A percentile compares a stretch with the other conserved stretches of the same genome.
These are phyloP conservation scores for Xiphydria camelus DNA, from an alignment of 2,888 invertebrate species.

Conservation along the genomic window DNA sequence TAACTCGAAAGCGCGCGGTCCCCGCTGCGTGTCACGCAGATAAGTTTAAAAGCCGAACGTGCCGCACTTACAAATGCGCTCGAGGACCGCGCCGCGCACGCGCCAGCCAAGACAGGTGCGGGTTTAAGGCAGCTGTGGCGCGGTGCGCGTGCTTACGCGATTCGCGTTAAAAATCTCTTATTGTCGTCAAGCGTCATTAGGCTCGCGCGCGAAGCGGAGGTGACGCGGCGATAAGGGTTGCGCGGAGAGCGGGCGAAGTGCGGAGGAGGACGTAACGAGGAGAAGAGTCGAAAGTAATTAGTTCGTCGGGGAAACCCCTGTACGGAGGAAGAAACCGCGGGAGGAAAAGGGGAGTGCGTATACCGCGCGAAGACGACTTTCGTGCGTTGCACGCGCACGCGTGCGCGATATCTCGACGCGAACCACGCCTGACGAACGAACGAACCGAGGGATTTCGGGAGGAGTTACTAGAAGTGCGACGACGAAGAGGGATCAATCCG, in stretches of 20 bases:
- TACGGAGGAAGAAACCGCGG: slow-evolving; percentile 7
- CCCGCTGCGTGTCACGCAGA: slow-evolving; percentile 55
- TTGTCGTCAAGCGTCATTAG: too few relatives aligned
- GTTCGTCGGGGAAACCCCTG: too few relatives aligned
- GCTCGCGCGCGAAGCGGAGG: too few relatives aligned
- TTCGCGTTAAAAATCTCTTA: slow-evolving; percentile 18
- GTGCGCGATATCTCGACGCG: too few relatives aligned
- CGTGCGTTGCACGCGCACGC: background rate
- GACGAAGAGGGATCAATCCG: slow-evolving; percentile 19
- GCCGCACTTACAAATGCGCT: slow-evolving; percentile 54
- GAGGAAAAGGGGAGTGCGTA: slow-evolving; percentile 3
- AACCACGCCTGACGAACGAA: too few relatives aligned
- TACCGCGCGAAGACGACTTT: slow-evolving; percentile 13
- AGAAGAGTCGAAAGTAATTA: slow-evolving; percentile 5
- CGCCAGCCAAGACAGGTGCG: slow-evolving; percentile 15
- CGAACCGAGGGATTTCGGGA: too few relatives aligned
- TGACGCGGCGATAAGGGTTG: too few relatives aligned
- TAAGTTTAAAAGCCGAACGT: slow-evolving; percentile 57
- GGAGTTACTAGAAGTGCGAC: too few relatives aligned
- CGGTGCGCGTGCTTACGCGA: slow-evolving; percentile 18
- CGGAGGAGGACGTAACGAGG: too few relatives aligned
- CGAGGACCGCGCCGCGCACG: slow-evolving; percentile 8
- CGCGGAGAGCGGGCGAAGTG: too few relatives aligned
- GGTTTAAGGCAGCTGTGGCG: slow-evolving; percentile 6
- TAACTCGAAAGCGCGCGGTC: slow-evolving; percentile 54